phyloP scores from a whole-genome alignment of 2,113 vertebrate genomes.

The Chinchilla lanigera region DNA sequence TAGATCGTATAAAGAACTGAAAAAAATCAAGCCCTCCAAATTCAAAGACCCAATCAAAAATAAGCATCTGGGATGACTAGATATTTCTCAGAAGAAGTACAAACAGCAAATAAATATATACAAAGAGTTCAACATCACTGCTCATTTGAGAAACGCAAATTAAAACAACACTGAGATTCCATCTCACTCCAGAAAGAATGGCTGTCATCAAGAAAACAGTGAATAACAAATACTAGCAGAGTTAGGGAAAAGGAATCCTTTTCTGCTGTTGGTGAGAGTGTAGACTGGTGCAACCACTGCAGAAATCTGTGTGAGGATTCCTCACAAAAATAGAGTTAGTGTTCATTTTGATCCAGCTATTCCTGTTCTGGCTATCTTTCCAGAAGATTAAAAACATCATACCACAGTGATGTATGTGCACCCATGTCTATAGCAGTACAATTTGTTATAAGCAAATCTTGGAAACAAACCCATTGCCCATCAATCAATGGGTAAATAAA shows the following conservation, averaged over 20 bases:
- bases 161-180: too few species aligned
- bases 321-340: not conserved
- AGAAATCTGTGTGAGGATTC: not conserved
- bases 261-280: not conserved
- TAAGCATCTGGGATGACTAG: too few species aligned
- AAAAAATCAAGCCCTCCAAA: too few species aligned
- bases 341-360: not conserved
- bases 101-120: too few species aligned
- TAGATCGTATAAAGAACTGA: too few species aligned
- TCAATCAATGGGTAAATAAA: not conserved
- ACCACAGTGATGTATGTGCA: too few species aligned
- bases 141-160: too few species aligned
- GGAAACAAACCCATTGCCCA: not conserved
- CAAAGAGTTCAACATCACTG: too few species aligned
- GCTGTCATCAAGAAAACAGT: not conserved
- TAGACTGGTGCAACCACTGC: not conserved
- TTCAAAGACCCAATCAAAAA: too few species aligned
- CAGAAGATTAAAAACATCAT: not conserved
- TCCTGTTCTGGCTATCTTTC: not conserved
- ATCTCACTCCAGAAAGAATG: too few species aligned
- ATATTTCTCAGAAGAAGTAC: too few species aligned
- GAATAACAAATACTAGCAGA: not conserved
- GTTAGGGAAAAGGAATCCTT: not conserved
- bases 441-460: not conserved
- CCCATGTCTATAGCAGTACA: not conserved